Conservation (phyloP, 1,140 invertebrate genomes). For the Brachionus rotundiformis region DNA sequence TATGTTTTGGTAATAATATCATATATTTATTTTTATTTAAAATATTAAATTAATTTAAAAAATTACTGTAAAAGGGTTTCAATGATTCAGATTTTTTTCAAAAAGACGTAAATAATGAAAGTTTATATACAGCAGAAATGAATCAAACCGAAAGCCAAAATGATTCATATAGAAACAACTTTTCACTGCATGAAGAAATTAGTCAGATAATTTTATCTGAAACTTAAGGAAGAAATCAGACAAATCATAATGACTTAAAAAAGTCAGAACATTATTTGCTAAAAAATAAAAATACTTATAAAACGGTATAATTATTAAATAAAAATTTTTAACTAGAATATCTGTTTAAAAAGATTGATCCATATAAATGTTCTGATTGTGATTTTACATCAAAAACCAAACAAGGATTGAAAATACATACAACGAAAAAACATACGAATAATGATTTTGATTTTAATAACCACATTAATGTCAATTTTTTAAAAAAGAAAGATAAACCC, state of each 20-base stretch:
- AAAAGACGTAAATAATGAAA: background rate
- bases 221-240: background rate
- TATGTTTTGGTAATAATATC: background rate
- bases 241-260: background rate
- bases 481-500: background rate
- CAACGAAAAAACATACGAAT: background rate
- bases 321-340: too few species aligned
- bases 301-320: too few species aligned
- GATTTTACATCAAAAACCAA: background rate
- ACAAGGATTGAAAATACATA: background rate
- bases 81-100: background rate
- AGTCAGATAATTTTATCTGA: background rate
- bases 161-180: background rate
- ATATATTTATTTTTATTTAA: background rate
- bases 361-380: background rate
- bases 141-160: background rate
- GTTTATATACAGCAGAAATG: background rate
- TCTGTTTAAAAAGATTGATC: background rate
- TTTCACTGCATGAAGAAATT: background rate
- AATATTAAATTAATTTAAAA: background rate
- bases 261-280: too few species aligned
- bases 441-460: background rate
- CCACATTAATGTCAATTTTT: too few species aligned
- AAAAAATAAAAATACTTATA: too few species aligned
- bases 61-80: background rate